phyloP scores from a whole-genome alignment of 1,140 invertebrate genomes.

The Drosophila orosa region DNA sequence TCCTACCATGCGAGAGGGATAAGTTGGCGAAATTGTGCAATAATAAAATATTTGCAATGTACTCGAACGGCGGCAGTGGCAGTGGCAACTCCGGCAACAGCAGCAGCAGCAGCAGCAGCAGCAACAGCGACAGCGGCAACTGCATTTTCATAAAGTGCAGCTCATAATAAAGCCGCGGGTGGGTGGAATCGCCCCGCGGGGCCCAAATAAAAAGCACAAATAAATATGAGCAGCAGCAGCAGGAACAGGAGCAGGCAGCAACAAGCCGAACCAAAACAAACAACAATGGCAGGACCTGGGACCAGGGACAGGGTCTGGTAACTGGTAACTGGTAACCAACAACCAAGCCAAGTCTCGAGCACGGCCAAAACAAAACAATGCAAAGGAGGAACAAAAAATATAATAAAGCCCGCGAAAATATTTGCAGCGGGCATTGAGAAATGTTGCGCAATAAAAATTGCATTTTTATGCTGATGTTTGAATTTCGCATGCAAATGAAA shows the following conservation, averaged over 20 bases:
- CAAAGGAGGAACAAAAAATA: constrained; percentile 46
- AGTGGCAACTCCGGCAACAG: constrained; percentile 3
- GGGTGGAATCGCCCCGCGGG: constrained; percentile 30
- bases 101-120: constrained; percentile 16
- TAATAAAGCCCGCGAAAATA: constrained; percentile 82
- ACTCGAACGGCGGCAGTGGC: constrained; percentile 58
- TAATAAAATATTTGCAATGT: constrained; percentile 83
- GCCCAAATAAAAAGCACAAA: constrained; percentile 65
- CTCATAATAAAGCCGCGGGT: constrained; percentile 67
- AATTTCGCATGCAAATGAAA: constrained; percentile 82
- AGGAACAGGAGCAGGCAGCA: constrained; percentile 39
- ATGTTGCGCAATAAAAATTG: constrained; percentile 83
- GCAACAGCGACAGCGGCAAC: constrained; percentile 42
- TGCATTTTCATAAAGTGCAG: constrained; percentile 82
- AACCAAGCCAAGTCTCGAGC: constrained; percentile 36
- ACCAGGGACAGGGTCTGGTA: constrained; percentile 1
- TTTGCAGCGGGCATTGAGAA: constrained; percentile 81
- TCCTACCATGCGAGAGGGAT: constrained; percentile 57
- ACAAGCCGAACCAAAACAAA: constrained; percentile 69
- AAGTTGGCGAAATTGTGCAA: constrained; percentile 80
- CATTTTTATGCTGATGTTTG: constrained; percentile 83
- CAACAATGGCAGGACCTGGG: constrained; percentile 37
- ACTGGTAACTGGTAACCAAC: constrained; percentile 15
- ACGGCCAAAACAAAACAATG: constrained; percentile 50
- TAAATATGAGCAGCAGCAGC: constrained; percentile 64